Conservation (phyloP, 2,888 invertebrate genomes). For the Andrena hattorfiana region DNA sequence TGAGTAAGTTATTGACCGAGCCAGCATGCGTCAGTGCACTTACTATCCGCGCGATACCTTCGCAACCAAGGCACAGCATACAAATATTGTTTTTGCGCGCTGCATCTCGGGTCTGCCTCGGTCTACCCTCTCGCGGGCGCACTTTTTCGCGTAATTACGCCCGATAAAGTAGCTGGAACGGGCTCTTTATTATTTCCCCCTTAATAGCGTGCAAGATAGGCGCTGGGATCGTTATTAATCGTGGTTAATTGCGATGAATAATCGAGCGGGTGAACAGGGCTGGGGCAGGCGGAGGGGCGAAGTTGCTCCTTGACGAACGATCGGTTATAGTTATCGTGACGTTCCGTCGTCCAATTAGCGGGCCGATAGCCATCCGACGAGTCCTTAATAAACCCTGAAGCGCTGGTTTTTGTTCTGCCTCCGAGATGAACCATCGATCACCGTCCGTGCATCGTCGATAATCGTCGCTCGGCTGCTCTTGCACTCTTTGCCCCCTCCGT, state of each 20-base stretch:
- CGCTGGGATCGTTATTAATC: constrained; percentile 49
- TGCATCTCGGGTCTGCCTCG: neutral
- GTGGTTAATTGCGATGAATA: constrained; percentile 58
- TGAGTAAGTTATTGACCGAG: neutral
- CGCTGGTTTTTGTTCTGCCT: constrained; percentile 28
- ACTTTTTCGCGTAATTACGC: neutral
- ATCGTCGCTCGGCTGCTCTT: constrained; percentile 14
- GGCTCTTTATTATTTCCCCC: constrained; percentile 4
- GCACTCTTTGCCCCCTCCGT: neutral
- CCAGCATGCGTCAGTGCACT: neutral
- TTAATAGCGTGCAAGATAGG: constrained; percentile 13
- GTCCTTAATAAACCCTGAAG: constrained; percentile 46
- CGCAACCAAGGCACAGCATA: neutral
- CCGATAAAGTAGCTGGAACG: constrained; percentile 10
- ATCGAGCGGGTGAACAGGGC: neutral
- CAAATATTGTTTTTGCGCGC: neutral
- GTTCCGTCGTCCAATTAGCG: constrained; percentile 62
- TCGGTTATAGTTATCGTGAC: constrained; percentile 52
- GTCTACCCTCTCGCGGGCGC: neutral
- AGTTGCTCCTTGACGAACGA: constrained; percentile 28
- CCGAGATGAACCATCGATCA: constrained; percentile 50
- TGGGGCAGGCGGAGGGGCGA: neutral
- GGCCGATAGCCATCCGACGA: constrained; percentile 44
- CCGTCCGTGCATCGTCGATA: constrained; percentile 22
- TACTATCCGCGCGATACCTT: neutral